These are phyloP conservation scores for Stenopsyche tienmushanensis DNA, from an alignment of 1,140 invertebrate species.

Conservation along the genomic window DNA sequence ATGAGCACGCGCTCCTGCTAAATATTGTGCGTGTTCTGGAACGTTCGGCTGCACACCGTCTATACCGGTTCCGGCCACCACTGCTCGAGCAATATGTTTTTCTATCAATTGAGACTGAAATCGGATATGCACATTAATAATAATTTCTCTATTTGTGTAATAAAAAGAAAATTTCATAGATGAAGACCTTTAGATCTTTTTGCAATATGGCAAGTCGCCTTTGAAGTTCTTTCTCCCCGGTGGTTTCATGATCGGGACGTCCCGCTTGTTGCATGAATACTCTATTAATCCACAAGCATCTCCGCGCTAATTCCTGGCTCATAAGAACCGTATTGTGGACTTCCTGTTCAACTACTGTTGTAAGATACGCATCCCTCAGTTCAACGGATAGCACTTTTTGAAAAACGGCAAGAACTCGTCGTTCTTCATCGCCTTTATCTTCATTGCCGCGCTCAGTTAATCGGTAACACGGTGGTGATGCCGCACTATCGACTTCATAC, in stretches of 20 bases:
- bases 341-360: conserved; percentile 77
- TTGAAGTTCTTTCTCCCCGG: conserved; percentile 62
- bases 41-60: conserved; percentile 44
- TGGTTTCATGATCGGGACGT: conserved; percentile 44
- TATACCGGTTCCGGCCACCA: conserved; percentile 43
- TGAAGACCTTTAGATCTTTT: conserved; percentile 68
- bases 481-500: conserved; percentile 50
- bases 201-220: conserved; percentile 68
- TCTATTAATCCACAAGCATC: conserved; percentile 72
- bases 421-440: conserved; percentile 61
- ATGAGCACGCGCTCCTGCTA: conserved; percentile 47
- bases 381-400: conserved; percentile 64
- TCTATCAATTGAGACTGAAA: conserved; percentile 51
- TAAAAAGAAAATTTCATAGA: no score
- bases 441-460: conserved; percentile 57
- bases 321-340: conserved; percentile 74
- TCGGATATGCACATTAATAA: no score
- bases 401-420: conserved; percentile 66
- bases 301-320: conserved; percentile 70
- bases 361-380: conserved; percentile 74
- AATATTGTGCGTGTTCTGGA: conserved; percentile 44
- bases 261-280: conserved; percentile 41
- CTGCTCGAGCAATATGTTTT: conserved; percentile 52
- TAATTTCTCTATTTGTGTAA: no score
- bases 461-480: conserved; percentile 70